Conservation (phyloP, 2,888 invertebrate genomes). For the Trachelus tabidus region DNA sequence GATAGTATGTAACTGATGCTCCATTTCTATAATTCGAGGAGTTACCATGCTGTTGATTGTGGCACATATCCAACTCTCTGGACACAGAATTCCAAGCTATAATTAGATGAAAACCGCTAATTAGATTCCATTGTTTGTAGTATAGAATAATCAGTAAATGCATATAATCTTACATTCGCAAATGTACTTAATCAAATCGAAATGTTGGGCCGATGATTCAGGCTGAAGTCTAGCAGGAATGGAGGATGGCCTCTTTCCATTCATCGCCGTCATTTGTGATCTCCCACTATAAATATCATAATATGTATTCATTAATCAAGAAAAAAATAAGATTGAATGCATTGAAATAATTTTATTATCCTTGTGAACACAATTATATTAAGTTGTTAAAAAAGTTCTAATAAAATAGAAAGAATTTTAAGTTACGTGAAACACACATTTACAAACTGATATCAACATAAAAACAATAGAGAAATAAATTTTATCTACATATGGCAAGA, state of each 20-base stretch:
- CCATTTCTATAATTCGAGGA: slow-evolving; percentile 63
- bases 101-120: slow-evolving; percentile 31
- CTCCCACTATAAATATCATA: slow-evolving; percentile 34
- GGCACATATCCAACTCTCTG: slow-evolving; percentile 68
- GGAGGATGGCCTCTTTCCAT: slow-evolving; percentile 59
- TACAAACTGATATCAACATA: too few relatives aligned
- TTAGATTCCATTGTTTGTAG: background rate
- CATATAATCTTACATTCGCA: slow-evolving; percentile 70
- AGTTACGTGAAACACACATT: too few relatives aligned
- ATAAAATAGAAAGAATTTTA: too few relatives aligned
- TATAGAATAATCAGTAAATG: background rate
- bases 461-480: too few relatives aligned
- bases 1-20: slow-evolving; percentile 74
- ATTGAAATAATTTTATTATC: background rate
- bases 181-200: slow-evolving; percentile 83
- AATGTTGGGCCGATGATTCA: slow-evolving; percentile 72
- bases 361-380: too few relatives aligned
- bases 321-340: background rate
- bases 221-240: slow-evolving; percentile 56
- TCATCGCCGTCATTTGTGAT: slow-evolving; percentile 61
- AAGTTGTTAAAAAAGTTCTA: too few relatives aligned
- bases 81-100: slow-evolving; percentile 68
- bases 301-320: background rate
- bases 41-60: slow-evolving; percentile 57
- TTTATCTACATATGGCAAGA: background rate